These are phyloP conservation scores for Caranx melampygus DNA, from an alignment of 2,113 vertebrate genomes.

Conservation along the genomic window DNA sequence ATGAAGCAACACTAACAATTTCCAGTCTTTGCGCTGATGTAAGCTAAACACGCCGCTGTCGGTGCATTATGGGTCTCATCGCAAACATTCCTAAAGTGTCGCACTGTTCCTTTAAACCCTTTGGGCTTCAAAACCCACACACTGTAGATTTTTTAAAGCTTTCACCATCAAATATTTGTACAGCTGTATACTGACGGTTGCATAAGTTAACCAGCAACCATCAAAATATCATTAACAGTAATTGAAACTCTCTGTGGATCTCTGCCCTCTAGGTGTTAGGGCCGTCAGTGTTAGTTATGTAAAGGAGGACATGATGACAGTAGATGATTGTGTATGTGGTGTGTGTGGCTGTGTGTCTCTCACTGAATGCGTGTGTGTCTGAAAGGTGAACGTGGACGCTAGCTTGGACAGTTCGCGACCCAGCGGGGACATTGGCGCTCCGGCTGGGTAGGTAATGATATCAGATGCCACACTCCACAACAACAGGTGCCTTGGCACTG, in stretches of 20 bases:
- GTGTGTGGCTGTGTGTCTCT: slow-evolving; percentile 15
- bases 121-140: slow-evolving; percentile 15
- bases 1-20: background rate
- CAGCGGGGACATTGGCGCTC: slow-evolving; percentile 95
- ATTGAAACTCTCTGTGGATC: slow-evolving; percentile 75
- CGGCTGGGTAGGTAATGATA: slow-evolving; percentile 99
- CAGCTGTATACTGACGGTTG: slow-evolving; percentile 55
- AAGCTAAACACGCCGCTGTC: background rate
- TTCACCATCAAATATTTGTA: slow-evolving; percentile 62
- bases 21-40: background rate
- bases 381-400: slow-evolving; percentile 84
- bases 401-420: slow-evolving; percentile 96
- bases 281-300: slow-evolving; percentile 71
- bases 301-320: slow-evolving; percentile 73
- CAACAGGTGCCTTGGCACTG: slow-evolving; percentile 99
- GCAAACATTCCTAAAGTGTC: slow-evolving; percentile 17
- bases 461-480: slow-evolving; percentile 99
- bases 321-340: slow-evolving; percentile 36
- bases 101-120: slow-evolving; percentile 25
- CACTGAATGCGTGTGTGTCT: slow-evolving; percentile 24
- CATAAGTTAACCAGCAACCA: slow-evolving; percentile 76
- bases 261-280: slow-evolving; percentile 73
- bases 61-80: background rate
- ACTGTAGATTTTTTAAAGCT: slow-evolving; percentile 32
- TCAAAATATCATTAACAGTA: slow-evolving; percentile 79